A percentile compares a stretch with the other conserved stretches of the same genome.
Evolutionary conservation across 2,113 vertebrate species (phyloP).

Genomic region (Chrysochloris asiatica): DNA sequence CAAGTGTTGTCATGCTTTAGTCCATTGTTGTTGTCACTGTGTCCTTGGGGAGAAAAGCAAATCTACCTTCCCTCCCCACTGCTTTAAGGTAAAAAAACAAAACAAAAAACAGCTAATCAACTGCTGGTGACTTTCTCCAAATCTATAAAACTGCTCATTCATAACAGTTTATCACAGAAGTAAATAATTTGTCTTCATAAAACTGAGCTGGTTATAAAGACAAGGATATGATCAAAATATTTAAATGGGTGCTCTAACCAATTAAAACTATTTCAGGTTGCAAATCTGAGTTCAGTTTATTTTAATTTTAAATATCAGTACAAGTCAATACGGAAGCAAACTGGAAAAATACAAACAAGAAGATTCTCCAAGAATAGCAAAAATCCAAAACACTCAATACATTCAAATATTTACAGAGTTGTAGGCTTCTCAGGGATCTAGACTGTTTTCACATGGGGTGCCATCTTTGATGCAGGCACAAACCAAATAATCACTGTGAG

Average conservation of each 20-base stretch:
- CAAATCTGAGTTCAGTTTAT: not conserved
- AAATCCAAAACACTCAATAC: not conserved
- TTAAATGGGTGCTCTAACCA: slow-evolving; percentile 1
- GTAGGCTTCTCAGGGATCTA: not conserved
- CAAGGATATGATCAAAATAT: slow-evolving; percentile 3
- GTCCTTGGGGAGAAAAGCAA: too few relatives aligned
- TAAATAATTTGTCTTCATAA: slow-evolving; percentile 5
- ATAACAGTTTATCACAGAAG: not conserved
- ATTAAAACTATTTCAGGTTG: not conserved
- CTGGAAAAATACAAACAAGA: not conserved
- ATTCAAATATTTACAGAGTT: not conserved
- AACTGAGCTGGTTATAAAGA: not conserved
- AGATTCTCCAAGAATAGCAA: not conserved
- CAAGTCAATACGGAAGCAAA: not conserved
- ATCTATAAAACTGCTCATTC: slow-evolving; percentile 8
- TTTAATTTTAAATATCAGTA: too few relatives aligned
- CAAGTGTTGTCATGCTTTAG: too few relatives aligned
- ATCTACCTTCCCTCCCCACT: rapidly evolving
- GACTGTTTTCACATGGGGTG: not conserved
- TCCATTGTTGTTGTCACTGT: too few relatives aligned
- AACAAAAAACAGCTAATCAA: not conserved
- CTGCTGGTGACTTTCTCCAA: not conserved
- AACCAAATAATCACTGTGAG: not conserved
- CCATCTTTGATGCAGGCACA: not conserved
- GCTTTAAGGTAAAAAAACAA: too few relatives aligned